Conservation (phyloP, 2,888 invertebrate genomes). For the Pocota personata region DNA sequence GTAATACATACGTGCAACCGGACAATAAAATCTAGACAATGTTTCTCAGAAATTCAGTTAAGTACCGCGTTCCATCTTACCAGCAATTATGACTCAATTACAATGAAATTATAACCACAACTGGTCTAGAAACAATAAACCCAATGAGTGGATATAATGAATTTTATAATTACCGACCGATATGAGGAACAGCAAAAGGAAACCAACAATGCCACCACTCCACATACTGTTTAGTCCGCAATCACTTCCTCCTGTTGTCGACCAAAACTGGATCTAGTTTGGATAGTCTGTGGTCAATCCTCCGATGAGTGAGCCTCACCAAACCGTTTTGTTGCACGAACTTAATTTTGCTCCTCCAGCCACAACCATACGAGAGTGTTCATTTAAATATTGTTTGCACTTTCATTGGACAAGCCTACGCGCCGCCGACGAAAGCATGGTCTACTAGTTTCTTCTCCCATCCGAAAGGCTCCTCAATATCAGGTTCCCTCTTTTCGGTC, state of each 20-base stretch:
- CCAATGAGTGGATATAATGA: constrained; percentile 42
- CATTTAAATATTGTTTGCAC: constrained; percentile 61
- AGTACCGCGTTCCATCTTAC: not conserved
- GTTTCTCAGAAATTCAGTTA: not conserved
- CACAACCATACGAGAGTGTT: constrained; percentile 38
- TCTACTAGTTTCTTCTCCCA: constrained; percentile 70
- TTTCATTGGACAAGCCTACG: constrained; percentile 51
- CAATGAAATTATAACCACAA: not conserved
- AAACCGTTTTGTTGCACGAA: constrained; percentile 60
- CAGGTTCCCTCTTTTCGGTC: constrained; percentile 66
- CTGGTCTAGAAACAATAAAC: constrained; percentile 26
- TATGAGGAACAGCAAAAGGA: constrained; percentile 50
- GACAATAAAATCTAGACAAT: not conserved
- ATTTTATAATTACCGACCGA: constrained; percentile 48
- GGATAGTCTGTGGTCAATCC: constrained; percentile 38
- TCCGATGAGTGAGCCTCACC: constrained; percentile 43
- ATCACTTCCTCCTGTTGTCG: constrained; percentile 58
- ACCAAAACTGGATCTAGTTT: constrained; percentile 61
- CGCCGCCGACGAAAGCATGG: constrained; percentile 50
- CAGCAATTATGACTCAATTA: constrained; percentile 2
- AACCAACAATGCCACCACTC: constrained; percentile 39
- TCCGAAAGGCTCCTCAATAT: constrained; percentile 38
- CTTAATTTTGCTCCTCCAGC: constrained; percentile 46
- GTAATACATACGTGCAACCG: too few species aligned
- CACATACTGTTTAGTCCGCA: constrained; percentile 33